Evolutionary conservation across 2,888 invertebrate species (phyloP).

Genomic region (Drosophila anceps): DNA sequence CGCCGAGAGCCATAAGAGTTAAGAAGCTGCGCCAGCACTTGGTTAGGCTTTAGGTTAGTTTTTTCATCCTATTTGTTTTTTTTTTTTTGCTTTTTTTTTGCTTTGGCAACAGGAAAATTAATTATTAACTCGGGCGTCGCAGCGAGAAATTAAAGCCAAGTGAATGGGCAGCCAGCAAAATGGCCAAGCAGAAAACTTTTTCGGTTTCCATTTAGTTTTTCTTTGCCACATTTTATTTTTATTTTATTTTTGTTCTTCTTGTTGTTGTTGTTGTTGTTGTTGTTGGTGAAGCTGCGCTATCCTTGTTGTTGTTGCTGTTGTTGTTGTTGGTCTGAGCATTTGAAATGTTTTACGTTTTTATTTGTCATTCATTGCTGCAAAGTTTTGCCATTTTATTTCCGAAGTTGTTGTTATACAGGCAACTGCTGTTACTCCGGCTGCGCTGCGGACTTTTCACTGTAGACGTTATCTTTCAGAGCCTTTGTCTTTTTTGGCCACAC

Average conservation of each 20-base stretch:
- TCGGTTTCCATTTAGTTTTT: slow-evolving; percentile 62
- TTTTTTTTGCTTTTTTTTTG: slow-evolving; percentile 11
- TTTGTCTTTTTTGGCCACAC: slow-evolving; percentile 67
- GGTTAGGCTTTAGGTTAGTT: slow-evolving; percentile 35
- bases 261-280: slow-evolving; percentile 12
- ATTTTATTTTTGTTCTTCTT: not conserved
- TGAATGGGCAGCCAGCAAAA: slow-evolving; percentile 40
- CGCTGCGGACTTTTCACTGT: slow-evolving; percentile 61
- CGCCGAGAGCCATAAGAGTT: slow-evolving; percentile 21
- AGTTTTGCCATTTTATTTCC: slow-evolving; percentile 63
- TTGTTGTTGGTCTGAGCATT: slow-evolving; percentile 34
- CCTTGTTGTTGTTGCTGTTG: slow-evolving; percentile 12
- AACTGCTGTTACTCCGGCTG: slow-evolving; percentile 10
- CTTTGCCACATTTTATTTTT: slow-evolving; percentile 38
- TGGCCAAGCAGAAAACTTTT: slow-evolving; percentile 64
- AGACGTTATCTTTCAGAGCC: slow-evolving; percentile 58
- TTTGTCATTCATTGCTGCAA: slow-evolving; percentile 70
- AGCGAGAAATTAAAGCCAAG: slow-evolving; percentile 57
- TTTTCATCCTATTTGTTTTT: not conserved
- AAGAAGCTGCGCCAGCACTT: slow-evolving; percentile 9
- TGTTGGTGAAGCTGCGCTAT: slow-evolving; percentile 3
- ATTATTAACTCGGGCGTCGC: slow-evolving; percentile 55
- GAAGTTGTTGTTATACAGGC: slow-evolving; percentile 37
- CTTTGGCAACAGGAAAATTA: slow-evolving; percentile 48
- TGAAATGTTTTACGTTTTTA: slow-evolving; percentile 72